Percentiles rank a stretch among this genome's conserved stretches.
phyloP scores from a whole-genome alignment of 2,113 vertebrate species.

The Dolichallabes microphthalmus region DNA sequence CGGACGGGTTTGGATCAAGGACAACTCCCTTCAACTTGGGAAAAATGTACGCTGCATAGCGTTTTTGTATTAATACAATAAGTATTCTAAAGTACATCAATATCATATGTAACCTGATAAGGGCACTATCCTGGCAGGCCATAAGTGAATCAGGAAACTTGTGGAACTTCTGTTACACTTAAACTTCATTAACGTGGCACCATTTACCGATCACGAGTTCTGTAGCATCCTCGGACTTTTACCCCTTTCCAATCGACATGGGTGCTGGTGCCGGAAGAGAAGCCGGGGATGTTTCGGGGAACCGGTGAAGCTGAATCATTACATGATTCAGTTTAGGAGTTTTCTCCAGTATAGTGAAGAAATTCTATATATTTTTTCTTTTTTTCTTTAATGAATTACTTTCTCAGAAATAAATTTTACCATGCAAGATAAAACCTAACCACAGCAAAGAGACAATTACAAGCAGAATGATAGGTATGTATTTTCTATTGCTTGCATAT shows the following conservation, averaged over 20 bases:
- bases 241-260: neutral
- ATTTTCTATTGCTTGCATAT: neutral
- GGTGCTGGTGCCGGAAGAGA: neutral
- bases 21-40: constrained; percentile 15
- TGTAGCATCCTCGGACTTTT: neutral
- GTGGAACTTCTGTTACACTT: constrained; percentile 33
- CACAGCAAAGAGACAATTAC: neutral
- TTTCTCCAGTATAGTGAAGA: neutral
- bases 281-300: constrained; percentile 12
- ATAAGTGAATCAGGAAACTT: constrained; percentile 33
- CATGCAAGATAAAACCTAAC: neutral
- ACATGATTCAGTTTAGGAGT: neutral
- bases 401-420: neutral
- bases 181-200: constrained; percentile 28
- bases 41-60: neutral
- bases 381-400: neutral
- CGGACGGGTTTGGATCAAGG: neutral
- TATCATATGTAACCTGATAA: constrained; percentile 8
- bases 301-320: neutral
- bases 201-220: constrained; percentile 25
- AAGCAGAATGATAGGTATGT: neutral
- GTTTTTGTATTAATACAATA: constrained; percentile 15
- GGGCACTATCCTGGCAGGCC: constrained; percentile 13
- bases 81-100: constrained; percentile 29
- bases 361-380: neutral